Evolutionary conservation across 2,797 vertebrate genomes (phyloP), one percentile per base, ranked within the genome.

Genomic region (Eremophila alpestris): DNA sequence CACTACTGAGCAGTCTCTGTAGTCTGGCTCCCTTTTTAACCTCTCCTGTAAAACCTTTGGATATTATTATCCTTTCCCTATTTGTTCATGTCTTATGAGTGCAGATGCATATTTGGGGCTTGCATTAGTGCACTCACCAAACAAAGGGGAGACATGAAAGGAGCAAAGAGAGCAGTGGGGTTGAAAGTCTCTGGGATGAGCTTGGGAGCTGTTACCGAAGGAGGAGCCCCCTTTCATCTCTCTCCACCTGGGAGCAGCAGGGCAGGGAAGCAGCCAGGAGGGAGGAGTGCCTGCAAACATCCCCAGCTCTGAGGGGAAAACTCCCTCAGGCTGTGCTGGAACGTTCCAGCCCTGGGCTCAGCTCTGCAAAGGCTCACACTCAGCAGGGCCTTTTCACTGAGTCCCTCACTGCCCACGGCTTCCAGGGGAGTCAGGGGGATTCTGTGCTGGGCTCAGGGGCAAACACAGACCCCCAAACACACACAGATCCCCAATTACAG

Each of bases 101-200:
- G 51, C 73, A 83, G 90, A 73, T 76, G 69, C 90, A 85, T 96
- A 76, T 92, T 94, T 86, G 54, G 91, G 68, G 41, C 82, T 63
- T 87, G 75, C 91, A 96, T 95, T 88, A 94, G 82, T 3, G 9
- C 3, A 27, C 56, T 76, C 7, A 0, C 78, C 90, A 92, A 87
- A 85, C 78, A 94, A 90, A 95, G 74, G 36, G 71, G 27, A 60
- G 73, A 95, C 93, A 86, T 93, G 89, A 96, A 94, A 94, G 70
- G 55, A 94, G 63, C 59, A 48, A 38, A 92, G 80, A 68, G 75
- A 93, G 48, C 81, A 75, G 83, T 60, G 71, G 32, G 79, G 83
- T 30, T 93, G 78, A 91, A 95, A 92, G 93, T 75, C 83, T 54
- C 60, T 54, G 32, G 62, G 71, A 92, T 15, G 51, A 40, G 54